Conservation (phyloP, 2,113 vertebrate genomes). For the Ageneiosus marmoratus region DNA sequence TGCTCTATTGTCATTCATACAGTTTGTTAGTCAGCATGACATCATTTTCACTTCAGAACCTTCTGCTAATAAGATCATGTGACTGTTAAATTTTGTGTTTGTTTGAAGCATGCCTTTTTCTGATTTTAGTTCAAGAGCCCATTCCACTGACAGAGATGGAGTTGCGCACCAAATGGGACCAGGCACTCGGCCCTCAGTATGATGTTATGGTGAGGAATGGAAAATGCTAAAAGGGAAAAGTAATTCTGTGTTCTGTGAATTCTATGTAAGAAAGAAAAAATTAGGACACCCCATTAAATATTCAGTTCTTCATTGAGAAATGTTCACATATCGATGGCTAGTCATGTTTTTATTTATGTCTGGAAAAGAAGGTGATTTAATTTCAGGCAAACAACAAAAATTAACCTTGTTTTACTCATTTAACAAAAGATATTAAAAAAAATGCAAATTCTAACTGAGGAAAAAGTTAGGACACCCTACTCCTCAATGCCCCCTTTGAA, state of each 20-base stretch:
- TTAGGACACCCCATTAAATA: too few relatives aligned
- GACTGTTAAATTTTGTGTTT: constrained; percentile 33
- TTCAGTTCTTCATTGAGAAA: too few relatives aligned
- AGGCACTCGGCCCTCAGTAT: constrained; percentile 85
- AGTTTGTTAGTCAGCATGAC: constrained; percentile 35
- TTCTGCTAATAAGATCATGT: constrained; percentile 33
- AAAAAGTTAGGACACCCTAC: too few relatives aligned
- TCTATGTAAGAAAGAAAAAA: too few relatives aligned
- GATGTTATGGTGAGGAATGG: constrained; percentile 84
- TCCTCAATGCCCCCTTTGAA: too few relatives aligned
- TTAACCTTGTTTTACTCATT: too few relatives aligned
- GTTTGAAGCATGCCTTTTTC: constrained; percentile 32
- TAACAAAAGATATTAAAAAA: too few relatives aligned
- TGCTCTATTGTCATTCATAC: constrained; percentile 33
- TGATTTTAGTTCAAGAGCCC: constrained; percentile 60
- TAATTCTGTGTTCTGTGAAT: background rate
- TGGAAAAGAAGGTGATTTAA: too few relatives aligned
- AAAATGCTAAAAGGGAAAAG: constrained; percentile 1
- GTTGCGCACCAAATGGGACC: constrained; percentile 87
- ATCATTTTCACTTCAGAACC: constrained; percentile 8
- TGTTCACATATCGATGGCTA: too few relatives aligned
- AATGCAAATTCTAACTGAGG: too few relatives aligned
- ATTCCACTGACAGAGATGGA: constrained; percentile 66
- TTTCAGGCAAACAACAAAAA: too few relatives aligned
- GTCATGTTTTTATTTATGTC: too few relatives aligned